These are phyloP conservation scores for Cisticola juncidis DNA, from an alignment of 2,113 vertebrate species.

Conservation along the genomic window DNA sequence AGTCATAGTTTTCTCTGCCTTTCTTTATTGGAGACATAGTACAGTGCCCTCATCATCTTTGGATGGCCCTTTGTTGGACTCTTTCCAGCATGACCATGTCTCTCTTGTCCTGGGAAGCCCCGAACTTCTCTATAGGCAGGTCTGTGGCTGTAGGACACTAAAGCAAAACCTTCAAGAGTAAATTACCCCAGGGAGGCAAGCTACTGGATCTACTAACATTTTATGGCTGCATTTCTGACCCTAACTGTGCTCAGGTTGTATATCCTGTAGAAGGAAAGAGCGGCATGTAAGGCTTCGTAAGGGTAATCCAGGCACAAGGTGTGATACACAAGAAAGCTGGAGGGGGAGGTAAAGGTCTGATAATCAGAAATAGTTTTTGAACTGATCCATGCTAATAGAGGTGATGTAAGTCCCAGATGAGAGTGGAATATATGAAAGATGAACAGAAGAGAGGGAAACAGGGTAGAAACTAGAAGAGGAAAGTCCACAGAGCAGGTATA, in stretches of 20 bases:
- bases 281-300: neutral
- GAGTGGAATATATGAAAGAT: neutral
- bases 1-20: neutral
- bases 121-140: neutral
- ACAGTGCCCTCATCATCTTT: neutral
- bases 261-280: neutral
- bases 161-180: neutral
- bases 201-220: neutral
- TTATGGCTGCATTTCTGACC: neutral
- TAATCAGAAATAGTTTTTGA: neutral
- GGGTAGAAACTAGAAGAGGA: neutral
- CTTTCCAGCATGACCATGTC: neutral
- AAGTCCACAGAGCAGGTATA: neutral
- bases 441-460: neutral
- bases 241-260: neutral
- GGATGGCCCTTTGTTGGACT: neutral
- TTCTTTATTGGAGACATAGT: neutral
- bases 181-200: neutral
- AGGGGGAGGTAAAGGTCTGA: neutral
- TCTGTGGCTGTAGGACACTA: neutral
- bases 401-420: neutral
- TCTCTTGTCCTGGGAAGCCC: neutral
- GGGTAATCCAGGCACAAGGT: neutral
- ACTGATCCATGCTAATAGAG: neutral
- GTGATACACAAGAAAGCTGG: neutral